phyloP scores from a whole-genome alignment of 2,797 vertebrate genomes.

The Tarsius wallacei region DNA sequence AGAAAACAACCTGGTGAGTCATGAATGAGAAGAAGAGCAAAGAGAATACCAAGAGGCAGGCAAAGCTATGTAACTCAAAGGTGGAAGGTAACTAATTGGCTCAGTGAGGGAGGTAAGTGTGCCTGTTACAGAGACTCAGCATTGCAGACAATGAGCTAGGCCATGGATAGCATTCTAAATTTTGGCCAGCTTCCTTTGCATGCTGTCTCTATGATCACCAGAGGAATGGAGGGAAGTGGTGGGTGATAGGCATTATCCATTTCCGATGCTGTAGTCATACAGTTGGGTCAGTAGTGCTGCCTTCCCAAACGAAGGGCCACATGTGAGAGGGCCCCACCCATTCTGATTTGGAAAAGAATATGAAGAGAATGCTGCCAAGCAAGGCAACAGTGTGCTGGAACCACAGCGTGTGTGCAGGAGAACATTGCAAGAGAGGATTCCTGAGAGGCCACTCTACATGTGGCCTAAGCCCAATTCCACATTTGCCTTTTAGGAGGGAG shows the following conservation, averaged over 20 bases:
- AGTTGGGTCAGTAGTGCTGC: too few species aligned
- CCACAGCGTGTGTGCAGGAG: not conserved
- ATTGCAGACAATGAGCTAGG: accelerated
- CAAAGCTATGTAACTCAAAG: not conserved
- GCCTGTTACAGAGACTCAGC: accelerated
- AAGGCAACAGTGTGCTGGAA: not conserved
- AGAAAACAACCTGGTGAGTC: not conserved
- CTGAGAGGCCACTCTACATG: accelerated
- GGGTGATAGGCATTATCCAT: not conserved
- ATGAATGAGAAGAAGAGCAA: not conserved
- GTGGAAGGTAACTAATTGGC: not conserved
- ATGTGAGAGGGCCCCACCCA: too few species aligned
- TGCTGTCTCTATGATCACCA: not conserved
- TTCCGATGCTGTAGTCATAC: not conserved
- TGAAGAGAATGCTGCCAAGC: not conserved
- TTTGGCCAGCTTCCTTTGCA: not conserved
- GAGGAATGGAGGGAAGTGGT: not conserved
- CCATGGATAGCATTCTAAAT: accelerated
- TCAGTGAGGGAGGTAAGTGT: too few species aligned
- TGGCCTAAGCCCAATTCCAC: accelerated
- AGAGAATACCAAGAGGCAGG: not conserved
- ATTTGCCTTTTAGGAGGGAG: not conserved
- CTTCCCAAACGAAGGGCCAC: not conserved
- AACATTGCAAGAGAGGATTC: accelerated
- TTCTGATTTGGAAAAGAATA: not conserved